These are phyloP conservation scores for Oryzias dopingdopingensis DNA, from an alignment of 2,797 vertebrate genomes.

Conservation along the genomic window DNA sequence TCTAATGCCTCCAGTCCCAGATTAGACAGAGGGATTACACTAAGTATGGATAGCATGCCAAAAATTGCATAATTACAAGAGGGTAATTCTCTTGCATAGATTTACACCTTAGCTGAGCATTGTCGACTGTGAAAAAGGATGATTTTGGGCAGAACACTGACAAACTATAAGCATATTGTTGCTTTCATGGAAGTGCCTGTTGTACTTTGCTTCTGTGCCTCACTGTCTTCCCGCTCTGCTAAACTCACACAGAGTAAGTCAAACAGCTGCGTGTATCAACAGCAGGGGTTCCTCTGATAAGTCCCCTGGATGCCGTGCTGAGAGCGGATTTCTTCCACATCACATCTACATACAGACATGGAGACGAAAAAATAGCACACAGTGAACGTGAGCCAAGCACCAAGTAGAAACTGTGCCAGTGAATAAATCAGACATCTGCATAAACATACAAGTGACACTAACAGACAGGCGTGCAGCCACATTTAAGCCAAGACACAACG, in stretches of 20 bases:
- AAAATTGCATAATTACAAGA: constrained; percentile 21
- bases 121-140: constrained; percentile 5
- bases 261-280: constrained; percentile 49
- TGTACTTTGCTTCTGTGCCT: constrained; percentile 4
- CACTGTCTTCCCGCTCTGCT: background rate
- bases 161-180: constrained; percentile 35
- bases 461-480: constrained; percentile 13
- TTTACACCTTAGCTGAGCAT: constrained; percentile 8
- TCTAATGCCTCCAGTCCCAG: constrained; percentile 38
- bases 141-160: constrained; percentile 23
- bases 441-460: constrained; percentile 44
- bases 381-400: constrained; percentile 39
- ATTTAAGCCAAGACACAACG: constrained; percentile 24
- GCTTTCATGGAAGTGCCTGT: constrained; percentile 37
- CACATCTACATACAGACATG: constrained; percentile 12
- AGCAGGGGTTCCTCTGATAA: constrained; percentile 58
- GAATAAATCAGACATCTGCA: constrained; percentile 67
- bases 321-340: constrained; percentile 27
- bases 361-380: constrained; percentile 15
- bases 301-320: constrained; percentile 46
- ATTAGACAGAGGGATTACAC: constrained; percentile 56
- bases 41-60: constrained; percentile 36
- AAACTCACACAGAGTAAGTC: constrained; percentile 25
- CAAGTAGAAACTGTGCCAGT: constrained; percentile 48
- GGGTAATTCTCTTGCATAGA: constrained; percentile 26